Base-by-base conservation (phyloP, 2,888 invertebrate species). In the Leptopterna dolabrata region DNA sequence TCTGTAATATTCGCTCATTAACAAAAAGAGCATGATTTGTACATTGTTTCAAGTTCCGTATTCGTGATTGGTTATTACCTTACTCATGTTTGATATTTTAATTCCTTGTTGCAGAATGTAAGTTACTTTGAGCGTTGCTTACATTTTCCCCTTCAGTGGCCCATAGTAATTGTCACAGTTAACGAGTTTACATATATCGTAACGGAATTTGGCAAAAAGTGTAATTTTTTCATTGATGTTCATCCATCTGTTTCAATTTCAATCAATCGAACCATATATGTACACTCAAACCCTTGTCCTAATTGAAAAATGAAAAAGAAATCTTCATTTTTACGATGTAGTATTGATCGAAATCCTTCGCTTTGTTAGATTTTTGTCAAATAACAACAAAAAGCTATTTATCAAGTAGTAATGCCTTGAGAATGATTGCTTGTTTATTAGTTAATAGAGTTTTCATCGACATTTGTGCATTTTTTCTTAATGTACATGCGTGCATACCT, bases 1-100 rank as follows among this genome's bases (percentile, higher is more conserved):
- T 87, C 71, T 88, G 88, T 89, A 88, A 89, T 89, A 85, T 86
- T 82, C 86, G 89, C 89, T 89, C 89, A 89, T 89, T 89, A 89
- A 89, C 88, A 88, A 89, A 51, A 80, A 76, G 88, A 89, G 88
- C 88, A 89, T 89, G 88, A 82, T 87, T 88, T 89, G 89, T 88
- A 88, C 80, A 89, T 85, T 89, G 88, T 89, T 87, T 85, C 85
- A 85, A 85, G 85, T 85, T 76, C 85, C 76, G 85, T 85, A 85
- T 85, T 83, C 73, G 85, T 85, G 85, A 85, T 85, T 84, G 84
- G 84, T 41, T 85, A 73, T 85, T 85, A 85, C 85, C 85, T 85
- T 85, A 85, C 85, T 85, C 85, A 85, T 85, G 85, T 85, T 85
- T 76, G 85, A 76, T 47, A 76, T 45, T 73, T 85, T 76, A 29